These are phyloP conservation scores for Anastrepha ludens DNA, from an alignment of 1,140 invertebrate genomes.

Conservation along the genomic window DNA sequence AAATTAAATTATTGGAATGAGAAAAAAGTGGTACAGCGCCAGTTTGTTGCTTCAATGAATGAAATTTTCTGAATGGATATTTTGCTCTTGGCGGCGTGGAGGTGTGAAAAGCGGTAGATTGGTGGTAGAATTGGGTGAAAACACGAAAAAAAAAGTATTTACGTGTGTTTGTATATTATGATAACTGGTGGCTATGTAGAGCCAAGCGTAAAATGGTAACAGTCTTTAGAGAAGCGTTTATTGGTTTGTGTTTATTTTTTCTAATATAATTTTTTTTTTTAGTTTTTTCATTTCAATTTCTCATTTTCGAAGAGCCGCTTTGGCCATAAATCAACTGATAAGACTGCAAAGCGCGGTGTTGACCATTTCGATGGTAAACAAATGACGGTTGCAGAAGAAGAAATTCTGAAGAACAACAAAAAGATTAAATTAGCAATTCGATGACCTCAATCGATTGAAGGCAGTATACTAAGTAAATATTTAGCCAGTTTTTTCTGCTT, in stretches of 20 bases:
- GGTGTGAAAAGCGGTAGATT: not conserved
- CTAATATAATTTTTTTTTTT: not conserved
- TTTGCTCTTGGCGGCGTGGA: not conserved
- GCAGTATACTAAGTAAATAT: not conserved
- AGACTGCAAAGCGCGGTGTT: not conserved
- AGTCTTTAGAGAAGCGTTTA: not conserved
- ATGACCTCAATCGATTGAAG: conserved; percentile 13
- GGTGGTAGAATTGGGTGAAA: not conserved
- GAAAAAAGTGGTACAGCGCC: not conserved
- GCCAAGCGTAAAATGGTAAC: not conserved
- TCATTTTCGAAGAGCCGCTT: not conserved
- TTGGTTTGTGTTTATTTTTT: not conserved
- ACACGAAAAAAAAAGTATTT: not conserved
- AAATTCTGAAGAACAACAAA: not conserved
- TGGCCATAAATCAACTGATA: conserved; percentile 33
- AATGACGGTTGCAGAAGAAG: not conserved
- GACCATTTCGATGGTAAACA: conserved; percentile 42
- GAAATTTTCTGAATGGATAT: not conserved
- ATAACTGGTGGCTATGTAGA: not conserved
- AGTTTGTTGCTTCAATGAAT: not conserved
- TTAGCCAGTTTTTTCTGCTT: not conserved
- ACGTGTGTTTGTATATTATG: not conserved
- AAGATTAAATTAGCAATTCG: conserved; percentile 6
- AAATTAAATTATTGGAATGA: conserved; percentile 14
- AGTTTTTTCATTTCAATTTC: not conserved